Evolutionary conservation across 2,888 invertebrate species (phyloP).

Genomic region (Mechanitis mazaeus): DNA sequence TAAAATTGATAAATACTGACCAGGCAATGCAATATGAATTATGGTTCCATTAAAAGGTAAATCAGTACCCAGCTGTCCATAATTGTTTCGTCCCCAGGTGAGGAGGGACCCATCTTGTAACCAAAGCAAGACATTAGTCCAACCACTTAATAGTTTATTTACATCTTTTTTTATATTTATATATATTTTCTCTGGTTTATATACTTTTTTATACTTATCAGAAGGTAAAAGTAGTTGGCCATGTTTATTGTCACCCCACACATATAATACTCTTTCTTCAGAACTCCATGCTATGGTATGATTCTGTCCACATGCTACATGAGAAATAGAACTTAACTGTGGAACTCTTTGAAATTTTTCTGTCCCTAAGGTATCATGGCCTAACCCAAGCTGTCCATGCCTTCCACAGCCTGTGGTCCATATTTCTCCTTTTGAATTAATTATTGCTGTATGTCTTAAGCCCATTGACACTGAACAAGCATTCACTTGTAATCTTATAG

Average conservation of each 20-base stretch:
- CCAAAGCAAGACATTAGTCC: slow-evolving; percentile 85
- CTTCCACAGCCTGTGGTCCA: slow-evolving; percentile 81
- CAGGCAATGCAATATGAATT: slow-evolving; percentile 54
- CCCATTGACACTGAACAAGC: slow-evolving; percentile 80
- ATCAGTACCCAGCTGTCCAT: slow-evolving; percentile 83
- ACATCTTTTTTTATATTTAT: slow-evolving; percentile 74
- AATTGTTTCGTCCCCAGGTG: slow-evolving; percentile 88
- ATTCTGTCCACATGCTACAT: slow-evolving; percentile 88
- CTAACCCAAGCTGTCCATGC: slow-evolving; percentile 82
- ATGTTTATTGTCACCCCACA: slow-evolving; percentile 90
- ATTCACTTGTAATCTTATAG: slow-evolving; percentile 64
- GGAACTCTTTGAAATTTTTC: slow-evolving; percentile 73
- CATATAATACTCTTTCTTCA: slow-evolving; percentile 78
- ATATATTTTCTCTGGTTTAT: slow-evolving; percentile 73
- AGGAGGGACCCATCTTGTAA: slow-evolving; percentile 79
- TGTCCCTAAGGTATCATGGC: slow-evolving; percentile 48
- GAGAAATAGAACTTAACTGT: slow-evolving; percentile 73
- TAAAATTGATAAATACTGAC: slow-evolving; percentile 38
- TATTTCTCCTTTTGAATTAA: slow-evolving; percentile 78
- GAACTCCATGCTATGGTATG: slow-evolving; percentile 80
- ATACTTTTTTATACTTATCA: slow-evolving; percentile 67
- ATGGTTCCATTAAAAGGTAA: slow-evolving; percentile 49
- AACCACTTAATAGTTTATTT: slow-evolving; percentile 80
- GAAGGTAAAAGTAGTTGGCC: slow-evolving; percentile 83
- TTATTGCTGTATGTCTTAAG: slow-evolving; percentile 80